phyloP scores from a whole-genome alignment of 2,888 invertebrate genomes.

The Zygothrica quintamaculata region DNA sequence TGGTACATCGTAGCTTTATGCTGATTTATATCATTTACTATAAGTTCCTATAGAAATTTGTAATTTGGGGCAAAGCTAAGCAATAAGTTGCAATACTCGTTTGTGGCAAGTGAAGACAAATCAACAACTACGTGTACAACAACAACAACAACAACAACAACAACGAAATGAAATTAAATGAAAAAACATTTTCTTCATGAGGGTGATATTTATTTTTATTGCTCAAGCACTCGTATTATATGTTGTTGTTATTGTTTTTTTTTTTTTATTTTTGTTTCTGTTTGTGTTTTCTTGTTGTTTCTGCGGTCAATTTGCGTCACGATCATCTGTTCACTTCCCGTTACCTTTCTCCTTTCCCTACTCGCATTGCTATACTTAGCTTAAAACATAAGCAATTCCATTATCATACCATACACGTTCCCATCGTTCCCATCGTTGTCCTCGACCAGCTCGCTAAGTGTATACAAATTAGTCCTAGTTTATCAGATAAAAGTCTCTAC shows the following conservation, averaged over 20 bases:
- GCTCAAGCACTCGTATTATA: slow-evolving; percentile 14
- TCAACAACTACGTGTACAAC: slow-evolving; percentile 10
- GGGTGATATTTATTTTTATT: slow-evolving; percentile 45
- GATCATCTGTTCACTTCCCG: slow-evolving; percentile 40
- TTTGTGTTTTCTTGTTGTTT: slow-evolving; percentile 24
- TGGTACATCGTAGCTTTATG: too few species aligned
- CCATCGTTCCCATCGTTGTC: slow-evolving; percentile 29
- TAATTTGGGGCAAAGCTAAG: too few species aligned
- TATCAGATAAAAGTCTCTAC: slow-evolving; percentile 68
- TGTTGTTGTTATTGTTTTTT: slow-evolving; percentile 1
- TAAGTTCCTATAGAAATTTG: too few species aligned
- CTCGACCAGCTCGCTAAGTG: slow-evolving; percentile 55
- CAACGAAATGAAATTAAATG: slow-evolving; percentile 55
- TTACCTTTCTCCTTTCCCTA: neutral
- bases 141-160: slow-evolving; percentile 22
- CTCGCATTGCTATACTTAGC: slow-evolving; percentile 20
- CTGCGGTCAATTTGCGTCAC: slow-evolving; percentile 47
- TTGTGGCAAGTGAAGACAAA: neutral
- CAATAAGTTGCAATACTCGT: neutral
- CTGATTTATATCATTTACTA: too few species aligned
- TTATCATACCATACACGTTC: too few species aligned
- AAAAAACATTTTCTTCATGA: slow-evolving; percentile 52
- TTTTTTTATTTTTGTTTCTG: slow-evolving; percentile 9
- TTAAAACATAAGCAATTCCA: slow-evolving; percentile 21
- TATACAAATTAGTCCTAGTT: slow-evolving; percentile 78